Base-by-base conservation (phyloP, 1,140 invertebrate genomes). In the Nomia melanderi region DNA sequence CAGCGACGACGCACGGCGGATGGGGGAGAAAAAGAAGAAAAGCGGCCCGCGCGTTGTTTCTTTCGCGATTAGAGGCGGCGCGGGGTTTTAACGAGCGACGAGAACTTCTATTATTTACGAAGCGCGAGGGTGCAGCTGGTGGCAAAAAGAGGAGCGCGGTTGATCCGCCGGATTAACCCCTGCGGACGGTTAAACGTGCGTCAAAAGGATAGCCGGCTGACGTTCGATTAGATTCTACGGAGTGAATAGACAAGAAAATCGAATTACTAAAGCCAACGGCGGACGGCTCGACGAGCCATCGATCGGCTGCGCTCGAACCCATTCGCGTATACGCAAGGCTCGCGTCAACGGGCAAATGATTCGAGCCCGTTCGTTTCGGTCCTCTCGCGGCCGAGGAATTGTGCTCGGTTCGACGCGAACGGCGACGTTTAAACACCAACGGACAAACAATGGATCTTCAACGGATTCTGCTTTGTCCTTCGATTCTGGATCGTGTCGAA, bases 221-320 rank as follows among this genome's bases (percentile, higher is more conserved):
- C 29, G 39, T 5, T 73, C 23, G 29, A 73, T 73, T 36, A 54
- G 59, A 8, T 25, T 9, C 33, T 12, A 65, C 20, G 20, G 33
- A 8, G 31, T 41, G 70, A 63, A 20, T 20, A 50, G 27, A 74
- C 62, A 65, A 56, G 36, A 56, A 74, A 65, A 71, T 41, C 60
- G 36, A 74, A 74, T 56, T 74, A 65, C 50, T 5, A 25, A 36
- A 36, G 33, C 33, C n/a, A 11, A 1, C 4, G n/a, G 1, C 12
- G 8, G 25, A 14, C 14, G 54, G n/a, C n/a, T n/a, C n/a, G 29
- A 4, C n/a, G 12, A 23, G n/a, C 3, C 14, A 33, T 47, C 69
- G 69, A 71, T 71, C 39, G 36, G n/a, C n/a, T n/a, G n/a, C n/a
- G 0, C 9, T 60, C 57, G 57, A 36, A 23, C 2, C 53, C 1